phyloP scores from a whole-genome alignment of 2,797 vertebrate species.

The Macropus fuliginosus region DNA sequence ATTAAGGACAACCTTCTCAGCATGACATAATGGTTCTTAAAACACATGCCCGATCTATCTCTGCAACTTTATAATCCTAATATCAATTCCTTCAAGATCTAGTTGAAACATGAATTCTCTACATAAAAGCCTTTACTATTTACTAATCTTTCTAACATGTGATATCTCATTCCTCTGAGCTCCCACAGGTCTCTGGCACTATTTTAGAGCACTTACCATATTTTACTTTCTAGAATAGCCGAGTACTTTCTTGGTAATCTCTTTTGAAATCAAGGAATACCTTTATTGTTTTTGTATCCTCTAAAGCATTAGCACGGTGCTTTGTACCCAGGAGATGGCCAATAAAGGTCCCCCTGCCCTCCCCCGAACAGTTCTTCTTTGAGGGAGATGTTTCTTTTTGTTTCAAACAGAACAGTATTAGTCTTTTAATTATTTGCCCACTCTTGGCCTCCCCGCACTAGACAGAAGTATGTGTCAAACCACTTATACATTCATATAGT shows the following conservation, averaged over 20 bases:
- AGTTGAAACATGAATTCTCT: not conserved
- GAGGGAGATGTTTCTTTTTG: not conserved
- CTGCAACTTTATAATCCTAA: not conserved
- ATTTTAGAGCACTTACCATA: not conserved
- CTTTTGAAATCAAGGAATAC: not conserved
- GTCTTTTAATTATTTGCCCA: no score
- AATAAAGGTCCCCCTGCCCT: not conserved
- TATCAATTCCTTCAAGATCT: not conserved
- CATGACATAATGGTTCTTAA: not conserved
- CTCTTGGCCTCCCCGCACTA: no score
- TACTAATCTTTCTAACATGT: not conserved
- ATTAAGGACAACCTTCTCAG: not conserved
- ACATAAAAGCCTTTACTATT: not conserved
- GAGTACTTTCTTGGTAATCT: not conserved
- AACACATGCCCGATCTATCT: not conserved
- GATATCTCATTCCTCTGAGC: not conserved
- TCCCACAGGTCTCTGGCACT: not conserved
- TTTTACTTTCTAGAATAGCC: not conserved
- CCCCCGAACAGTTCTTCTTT: not conserved
- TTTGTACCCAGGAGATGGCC: not conserved
- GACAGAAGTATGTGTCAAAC: no score
- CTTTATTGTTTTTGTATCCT: not conserved
- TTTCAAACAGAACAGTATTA: not conserved
- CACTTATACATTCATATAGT: not conserved
- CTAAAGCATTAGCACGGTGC: not conserved